Evolutionary conservation across 2,888 invertebrate species (phyloP).

Genomic region (Aphrophora alni): DNA sequence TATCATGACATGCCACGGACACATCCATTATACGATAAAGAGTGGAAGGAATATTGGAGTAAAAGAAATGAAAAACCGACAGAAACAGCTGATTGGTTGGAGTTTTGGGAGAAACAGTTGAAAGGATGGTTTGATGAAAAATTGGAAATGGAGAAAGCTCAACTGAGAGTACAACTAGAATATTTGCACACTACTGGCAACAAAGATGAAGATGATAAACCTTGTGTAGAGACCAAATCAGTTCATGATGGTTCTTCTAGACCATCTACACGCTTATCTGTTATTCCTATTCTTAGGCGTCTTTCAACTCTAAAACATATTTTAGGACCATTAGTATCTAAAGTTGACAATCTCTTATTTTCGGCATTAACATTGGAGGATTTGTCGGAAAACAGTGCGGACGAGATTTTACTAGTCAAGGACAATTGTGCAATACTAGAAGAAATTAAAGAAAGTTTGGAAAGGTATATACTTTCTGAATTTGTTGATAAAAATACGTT

Average conservation of each 20-base stretch:
- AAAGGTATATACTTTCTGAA: conserved; percentile 72
- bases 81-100: neutral
- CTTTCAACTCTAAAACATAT: conserved; percentile 83
- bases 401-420: conserved; percentile 71
- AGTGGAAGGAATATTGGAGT: neutral
- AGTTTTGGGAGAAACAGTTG: neutral
- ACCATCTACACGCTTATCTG: neutral
- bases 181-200: neutral
- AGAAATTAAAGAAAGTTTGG: conserved; percentile 85
- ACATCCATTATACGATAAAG: neutral
- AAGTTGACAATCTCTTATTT: conserved; percentile 74
- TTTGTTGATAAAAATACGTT: neutral
- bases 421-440: conserved; percentile 79
- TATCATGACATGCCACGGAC: neutral
- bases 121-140: neutral
- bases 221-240: neutral
- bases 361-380: conserved; percentile 81
- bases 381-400: conserved; percentile 54
- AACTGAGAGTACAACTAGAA: neutral
- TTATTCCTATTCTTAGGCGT: conserved; percentile 71
- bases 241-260: neutral
- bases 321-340: conserved; percentile 83
- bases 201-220: neutral
- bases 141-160: neutral
- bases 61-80: neutral